These are phyloP conservation scores for Cartodere bifasciata DNA, from an alignment of 2,888 invertebrate genomes.

Conservation along the genomic window DNA sequence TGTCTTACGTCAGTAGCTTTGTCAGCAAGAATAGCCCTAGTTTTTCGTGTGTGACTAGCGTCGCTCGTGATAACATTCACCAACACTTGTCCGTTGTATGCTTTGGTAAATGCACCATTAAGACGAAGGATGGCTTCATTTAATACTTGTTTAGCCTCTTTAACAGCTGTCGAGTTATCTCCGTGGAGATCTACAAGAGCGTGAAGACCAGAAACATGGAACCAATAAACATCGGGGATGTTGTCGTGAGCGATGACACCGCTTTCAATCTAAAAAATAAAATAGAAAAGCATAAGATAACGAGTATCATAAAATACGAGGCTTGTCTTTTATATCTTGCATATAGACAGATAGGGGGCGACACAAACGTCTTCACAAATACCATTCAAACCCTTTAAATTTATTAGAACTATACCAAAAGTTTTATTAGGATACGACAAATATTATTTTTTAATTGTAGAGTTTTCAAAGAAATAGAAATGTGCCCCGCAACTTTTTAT, in stretches of 20 bases:
- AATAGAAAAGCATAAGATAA: too few species aligned
- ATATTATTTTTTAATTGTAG: too few species aligned
- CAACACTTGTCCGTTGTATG: constrained; percentile 45
- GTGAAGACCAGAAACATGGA: constrained; percentile 49
- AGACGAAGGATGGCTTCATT: constrained; percentile 42
- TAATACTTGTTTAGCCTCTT: constrained; percentile 51
- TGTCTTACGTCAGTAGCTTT: too few species aligned
- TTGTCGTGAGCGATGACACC: constrained; percentile 41
- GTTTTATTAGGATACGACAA: too few species aligned
- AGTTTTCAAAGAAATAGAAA: too few species aligned
- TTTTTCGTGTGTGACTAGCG: constrained; percentile 47
- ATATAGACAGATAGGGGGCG: too few species aligned
- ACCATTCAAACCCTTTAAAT: too few species aligned
- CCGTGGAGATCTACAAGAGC: constrained; percentile 52
- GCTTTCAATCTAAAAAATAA: constrained; percentile 31
- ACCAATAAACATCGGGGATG: constrained; percentile 51
- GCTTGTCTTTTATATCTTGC: too few species aligned
- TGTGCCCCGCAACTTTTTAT: too few species aligned
- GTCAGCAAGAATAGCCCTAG: constrained; percentile 26
- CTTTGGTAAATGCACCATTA: constrained; percentile 41
- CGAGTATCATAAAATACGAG: too few species aligned
- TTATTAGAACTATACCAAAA: too few species aligned
- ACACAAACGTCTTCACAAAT: too few species aligned
- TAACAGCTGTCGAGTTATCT: constrained; percentile 47
- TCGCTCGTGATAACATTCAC: constrained; percentile 53